phyloP scores from a whole-genome alignment of 2,888 invertebrate genomes.

The Anodontia alba region DNA sequence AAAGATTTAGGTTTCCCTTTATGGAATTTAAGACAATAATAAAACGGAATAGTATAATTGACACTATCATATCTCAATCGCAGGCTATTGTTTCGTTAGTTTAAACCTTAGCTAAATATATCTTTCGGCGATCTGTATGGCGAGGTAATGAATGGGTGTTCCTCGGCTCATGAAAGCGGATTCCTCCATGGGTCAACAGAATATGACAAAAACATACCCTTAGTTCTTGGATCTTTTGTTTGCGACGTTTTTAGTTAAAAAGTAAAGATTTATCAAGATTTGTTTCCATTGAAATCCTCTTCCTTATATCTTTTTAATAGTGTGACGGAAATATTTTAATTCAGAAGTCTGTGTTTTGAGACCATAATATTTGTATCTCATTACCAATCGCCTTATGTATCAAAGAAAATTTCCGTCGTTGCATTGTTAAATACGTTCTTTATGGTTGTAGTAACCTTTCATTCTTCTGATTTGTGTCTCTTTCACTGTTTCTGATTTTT shows the following conservation, averaged over 20 bases:
- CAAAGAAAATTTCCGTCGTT: background rate
- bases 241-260: background rate
- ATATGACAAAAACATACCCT: slow-evolving; percentile 21
- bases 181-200: slow-evolving; percentile 1
- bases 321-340: background rate
- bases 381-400: background rate
- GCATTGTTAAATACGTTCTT: background rate
- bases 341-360: background rate
- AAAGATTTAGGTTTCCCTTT: slow-evolving; percentile 61
- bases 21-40: slow-evolving; percentile 66
- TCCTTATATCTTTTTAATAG: slow-evolving; percentile 13
- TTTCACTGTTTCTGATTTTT: too few species aligned
- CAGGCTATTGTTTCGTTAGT: slow-evolving; percentile 49
- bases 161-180: slow-evolving; percentile 17
- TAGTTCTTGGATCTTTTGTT: slow-evolving; percentile 22
- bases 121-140: slow-evolving; percentile 30
- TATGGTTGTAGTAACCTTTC: background rate
- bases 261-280: slow-evolving; percentile 18
- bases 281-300: background rate
- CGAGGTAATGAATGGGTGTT: slow-evolving; percentile 30
- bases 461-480: too few species aligned
- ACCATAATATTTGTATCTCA: slow-evolving; percentile 4
- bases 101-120: slow-evolving; percentile 54
- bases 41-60: slow-evolving; percentile 55
- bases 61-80: slow-evolving; percentile 59